phyloP scores from a whole-genome alignment of 2,888 invertebrate genomes.

The Busseola fusca region DNA sequence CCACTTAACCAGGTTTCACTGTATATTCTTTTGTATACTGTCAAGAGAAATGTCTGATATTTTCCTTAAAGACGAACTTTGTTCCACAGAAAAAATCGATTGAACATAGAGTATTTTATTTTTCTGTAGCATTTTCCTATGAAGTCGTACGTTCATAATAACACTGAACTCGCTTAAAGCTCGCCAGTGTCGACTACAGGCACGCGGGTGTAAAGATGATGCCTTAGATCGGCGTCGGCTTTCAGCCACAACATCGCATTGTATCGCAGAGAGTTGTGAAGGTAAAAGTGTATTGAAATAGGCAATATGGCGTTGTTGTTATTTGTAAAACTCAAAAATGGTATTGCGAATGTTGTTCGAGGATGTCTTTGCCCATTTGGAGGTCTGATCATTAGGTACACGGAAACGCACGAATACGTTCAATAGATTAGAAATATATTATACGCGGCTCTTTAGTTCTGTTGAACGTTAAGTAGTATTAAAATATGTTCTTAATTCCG shows the following conservation, averaged over 20 bases:
- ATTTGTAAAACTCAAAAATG: too few species aligned
- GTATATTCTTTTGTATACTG: too few species aligned
- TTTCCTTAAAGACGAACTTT: neutral
- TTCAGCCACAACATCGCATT: neutral
- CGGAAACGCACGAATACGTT: neutral
- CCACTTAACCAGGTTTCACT: too few species aligned
- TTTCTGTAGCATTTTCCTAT: neutral
- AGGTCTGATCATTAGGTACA: neutral
- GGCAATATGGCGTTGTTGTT: neutral
- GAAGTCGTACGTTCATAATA: conserved; percentile 5
- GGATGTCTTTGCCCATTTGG: too few species aligned
- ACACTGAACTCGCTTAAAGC: conserved; percentile 20
- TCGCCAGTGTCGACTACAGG: neutral
- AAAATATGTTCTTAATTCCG: neutral
- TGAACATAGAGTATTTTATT: conserved; percentile 2
- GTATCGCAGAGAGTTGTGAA: neutral
- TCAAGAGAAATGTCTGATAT: neutral
- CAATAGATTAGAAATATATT: neutral
- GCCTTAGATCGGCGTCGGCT: neutral
- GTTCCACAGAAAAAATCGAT: neutral
- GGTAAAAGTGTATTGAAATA: neutral
- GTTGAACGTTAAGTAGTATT: neutral
- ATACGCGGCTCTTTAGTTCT: neutral
- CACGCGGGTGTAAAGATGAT: neutral
- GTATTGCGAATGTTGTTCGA: neutral